These are phyloP conservation scores for Tokudaia muenninki DNA, from an alignment of 2,797 vertebrate species.

Conservation along the genomic window DNA sequence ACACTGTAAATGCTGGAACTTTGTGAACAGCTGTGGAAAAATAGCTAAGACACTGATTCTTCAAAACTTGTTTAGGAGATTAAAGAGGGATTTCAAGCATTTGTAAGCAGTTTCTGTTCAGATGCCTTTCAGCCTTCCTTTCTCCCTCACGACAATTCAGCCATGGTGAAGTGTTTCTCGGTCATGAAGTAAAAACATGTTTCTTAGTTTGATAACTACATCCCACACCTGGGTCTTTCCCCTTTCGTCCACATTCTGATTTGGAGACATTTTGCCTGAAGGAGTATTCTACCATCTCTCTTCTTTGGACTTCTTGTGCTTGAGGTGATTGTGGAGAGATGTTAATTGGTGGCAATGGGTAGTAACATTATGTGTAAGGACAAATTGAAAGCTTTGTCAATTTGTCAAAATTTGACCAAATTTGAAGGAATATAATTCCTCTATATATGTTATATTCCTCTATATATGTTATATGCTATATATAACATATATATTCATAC, in stretches of 20 bases:
- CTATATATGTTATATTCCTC: too few relatives aligned
- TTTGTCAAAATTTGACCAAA: too few relatives aligned
- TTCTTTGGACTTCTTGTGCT: background rate
- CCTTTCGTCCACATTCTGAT: conserved; percentile 12
- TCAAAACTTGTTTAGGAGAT: conserved; percentile 75
- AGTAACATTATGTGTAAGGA: background rate
- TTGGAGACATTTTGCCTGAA: background rate
- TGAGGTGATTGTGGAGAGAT: conserved; percentile 9
- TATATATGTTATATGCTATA: too few relatives aligned
- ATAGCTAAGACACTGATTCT: conserved; percentile 68
- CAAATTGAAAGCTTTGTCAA: background rate
- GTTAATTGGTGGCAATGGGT: background rate
- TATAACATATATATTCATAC: background rate
- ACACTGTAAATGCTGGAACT: background rate
- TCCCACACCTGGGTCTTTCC: background rate
- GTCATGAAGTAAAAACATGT: conserved; percentile 37
- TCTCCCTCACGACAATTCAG: conserved; percentile 54
- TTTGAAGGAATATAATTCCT: too few relatives aligned
- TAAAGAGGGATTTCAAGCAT: conserved; percentile 78
- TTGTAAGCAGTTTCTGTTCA: conserved; percentile 79
- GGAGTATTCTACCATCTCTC: conserved; percentile 20
- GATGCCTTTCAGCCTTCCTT: conserved; percentile 68
- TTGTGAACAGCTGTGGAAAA: conserved; percentile 77
- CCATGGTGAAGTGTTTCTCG: conserved; percentile 62
- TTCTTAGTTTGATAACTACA: conserved; percentile 26